Evolutionary conservation across 1,140 invertebrate genomes (phyloP), one percentile per base, ranked within the genome.

Genomic region (Aricia agestis): DNA sequence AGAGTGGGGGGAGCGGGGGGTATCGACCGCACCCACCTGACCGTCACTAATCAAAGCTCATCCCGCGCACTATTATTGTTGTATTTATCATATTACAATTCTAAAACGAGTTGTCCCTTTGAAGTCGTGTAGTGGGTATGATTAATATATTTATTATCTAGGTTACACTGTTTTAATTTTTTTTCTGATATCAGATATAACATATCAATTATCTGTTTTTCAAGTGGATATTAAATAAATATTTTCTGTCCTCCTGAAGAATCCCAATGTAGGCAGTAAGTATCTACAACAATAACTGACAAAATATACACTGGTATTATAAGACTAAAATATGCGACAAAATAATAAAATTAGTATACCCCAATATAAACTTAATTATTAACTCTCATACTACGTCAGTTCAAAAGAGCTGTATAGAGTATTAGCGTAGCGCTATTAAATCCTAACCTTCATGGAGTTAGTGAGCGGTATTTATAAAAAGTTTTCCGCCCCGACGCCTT

Each of bases 21-120:
- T 85, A 86, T 86, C 85, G 84, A 84, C 85, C 87, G 80, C 79
- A 79, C 82, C 87, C 89, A 91, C 87, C 89, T 91, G 87, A 87
- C 89, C 87, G 84, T 82, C 84, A 91, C 87, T 91, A 91, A 91
- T 91, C 89, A 91, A 81, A 81, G 81, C 83, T 88, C 86, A 89
- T 89, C 89, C 85, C 85, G 82, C 81, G 80, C 82, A 89, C 87
- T 82, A 85, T 87, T 82, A 86, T 88, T 86, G 83, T 82, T 83
- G 77, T 74, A 78, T 84, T 82, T 84, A 81, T 77, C 78, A 78
- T 77, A 76, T 74, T 74, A 76, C 72, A 78, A 74, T 79, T 76
- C 72, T 66, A 42, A 66, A 45, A 69, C 66, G 72, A 32, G 59
- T 36, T 36, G 36, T 52, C 45, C 45, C 45, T 52, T 52, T 52